Evolutionary conservation across 2,113 vertebrate genomes (phyloP), one percentile per base, ranked within the genome.

Genomic region (Piaya cayana): DNA sequence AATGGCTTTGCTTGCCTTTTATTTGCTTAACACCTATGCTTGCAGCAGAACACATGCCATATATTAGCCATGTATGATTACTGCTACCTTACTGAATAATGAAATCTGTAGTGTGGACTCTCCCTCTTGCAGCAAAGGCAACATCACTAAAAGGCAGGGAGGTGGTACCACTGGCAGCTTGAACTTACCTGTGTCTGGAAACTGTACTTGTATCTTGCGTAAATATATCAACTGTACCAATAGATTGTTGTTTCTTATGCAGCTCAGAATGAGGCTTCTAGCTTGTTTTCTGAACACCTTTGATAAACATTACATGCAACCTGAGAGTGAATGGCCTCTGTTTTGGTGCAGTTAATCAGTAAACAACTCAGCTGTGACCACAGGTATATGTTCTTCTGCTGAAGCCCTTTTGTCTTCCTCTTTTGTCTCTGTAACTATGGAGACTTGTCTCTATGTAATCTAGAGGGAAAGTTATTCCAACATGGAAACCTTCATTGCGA

Each of bases 401-500:
- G 6, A 84, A 72, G 69, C 8, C 23, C 9, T 82, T 68, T 82
- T 68, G 63, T 53, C 71, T 93, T 92, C 19, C 36, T 79, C 29
- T 93, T 65, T 86, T 68, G 18, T 72, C 36, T 86, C 19, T 18
- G 45, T 45, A 82, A 86, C 59, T 69, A 47, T 60, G 63, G 52
- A 78, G 56, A 52, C 11, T 75, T 56, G 11, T 82, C 64, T 71
- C 36, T 56, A 30, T 79, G 20, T 47, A 53, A 86, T 69, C 30
- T 58, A n/a, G 42, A 88, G n/a, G 20, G 94, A 94, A 80, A 68
- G 42, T 67, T 67, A 62, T 91, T 93, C 52, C 21, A 39, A 37
- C 22, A 42, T 59, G 34, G 70, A 88, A 93, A 70, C 15, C 15
- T 89, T 72, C 78, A 72, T 32, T 29, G 9, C 55, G 30, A 75